Percentiles rank a stretch among this genome's conserved stretches.
These are phyloP conservation scores for Australoheros facetus DNA, from an alignment of 2,797 vertebrate genomes.

Conservation along the genomic window DNA sequence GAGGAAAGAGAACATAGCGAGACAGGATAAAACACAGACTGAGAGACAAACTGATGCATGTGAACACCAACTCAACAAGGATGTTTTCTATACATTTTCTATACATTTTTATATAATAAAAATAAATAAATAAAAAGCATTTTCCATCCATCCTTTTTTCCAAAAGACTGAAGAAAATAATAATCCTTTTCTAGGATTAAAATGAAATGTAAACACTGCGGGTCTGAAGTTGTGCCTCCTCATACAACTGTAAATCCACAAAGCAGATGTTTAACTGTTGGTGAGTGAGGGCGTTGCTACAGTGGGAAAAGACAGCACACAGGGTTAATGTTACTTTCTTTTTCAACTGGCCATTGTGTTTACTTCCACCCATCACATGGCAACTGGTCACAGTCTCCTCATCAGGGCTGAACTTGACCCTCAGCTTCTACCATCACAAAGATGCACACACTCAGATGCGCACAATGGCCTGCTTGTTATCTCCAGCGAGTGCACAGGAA, in stretches of 20 bases:
- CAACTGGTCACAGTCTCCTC: constrained; percentile 72
- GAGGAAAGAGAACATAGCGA: too few relatives aligned
- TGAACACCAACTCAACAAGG: too few relatives aligned
- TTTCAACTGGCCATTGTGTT: constrained; percentile 68
- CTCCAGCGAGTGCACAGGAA: constrained; percentile 38
- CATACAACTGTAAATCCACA: background rate
- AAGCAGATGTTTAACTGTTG: background rate
- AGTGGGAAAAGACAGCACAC: constrained; percentile 15
- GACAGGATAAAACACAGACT: too few relatives aligned
- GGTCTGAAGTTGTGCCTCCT: background rate
- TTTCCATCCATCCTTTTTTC: too few relatives aligned
- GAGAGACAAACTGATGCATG: too few relatives aligned
- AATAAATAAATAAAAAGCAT: too few relatives aligned
- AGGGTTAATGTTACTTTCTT: constrained; percentile 50
- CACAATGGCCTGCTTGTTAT: constrained; percentile 70
- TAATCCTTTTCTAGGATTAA: background rate
- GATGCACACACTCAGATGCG: constrained; percentile 30
- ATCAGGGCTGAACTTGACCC: constrained; percentile 55
- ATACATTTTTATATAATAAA: too few relatives aligned
- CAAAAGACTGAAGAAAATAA: too few relatives aligned
- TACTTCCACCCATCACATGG: constrained; percentile 69
- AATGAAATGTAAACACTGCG: background rate
- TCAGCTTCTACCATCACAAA: constrained; percentile 43
- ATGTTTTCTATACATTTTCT: too few relatives aligned
- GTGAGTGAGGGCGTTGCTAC: constrained; percentile 4